Base-by-base conservation (phyloP, 1,140 invertebrate species). In the Bursaphelenchus mucronatus region DNA sequence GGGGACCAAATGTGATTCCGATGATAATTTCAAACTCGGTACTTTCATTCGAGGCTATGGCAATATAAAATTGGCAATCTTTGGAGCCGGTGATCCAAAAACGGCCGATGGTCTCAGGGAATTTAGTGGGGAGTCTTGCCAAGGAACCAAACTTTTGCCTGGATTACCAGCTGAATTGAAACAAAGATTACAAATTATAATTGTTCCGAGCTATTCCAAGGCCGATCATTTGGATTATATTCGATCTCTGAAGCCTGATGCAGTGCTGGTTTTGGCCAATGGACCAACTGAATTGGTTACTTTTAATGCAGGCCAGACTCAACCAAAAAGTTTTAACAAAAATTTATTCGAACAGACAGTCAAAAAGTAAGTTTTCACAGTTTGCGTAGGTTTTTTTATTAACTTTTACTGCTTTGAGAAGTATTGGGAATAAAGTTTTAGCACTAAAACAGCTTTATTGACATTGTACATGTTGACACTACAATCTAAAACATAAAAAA, bases 271-370 rank as follows among this genome's bases (percentile, higher is more conserved):
- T 30, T 71, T 76, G 50, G 66, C 54, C 11, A 43, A 59, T 40
- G 78, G 78, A 30, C 45, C 65, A 11, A 54, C 74, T 9, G 52
- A 70, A 44, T 73, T 74, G n/a, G 21, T 80, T 13, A 57, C 78
- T 10, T 80, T 73, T 66, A 79, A 62, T 65, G 64, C 73, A 0
- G 71, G 64, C 9, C 71, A 78, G 30, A 68, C 63, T 47, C 67
- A 71, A 46, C 78, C 78, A 10, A 61, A 64, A 53, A 59, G 69
- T 5, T 80, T 81, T 62, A 54, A 81, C 41, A 62, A 70, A 44
- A 49, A 63, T n/a, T 58, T 65, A 55, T 76, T 80, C 53, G 78
- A 81, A 30, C 54, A 70, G 46, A 78, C 74, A 45, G 45, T 79
- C 19, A 61, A 67, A 49, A 66, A 71, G 76, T 78, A 58, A 64